These are phyloP conservation scores for Ochlodes sylvanus DNA, from an alignment of 2,888 invertebrate species.

Conservation along the genomic window DNA sequence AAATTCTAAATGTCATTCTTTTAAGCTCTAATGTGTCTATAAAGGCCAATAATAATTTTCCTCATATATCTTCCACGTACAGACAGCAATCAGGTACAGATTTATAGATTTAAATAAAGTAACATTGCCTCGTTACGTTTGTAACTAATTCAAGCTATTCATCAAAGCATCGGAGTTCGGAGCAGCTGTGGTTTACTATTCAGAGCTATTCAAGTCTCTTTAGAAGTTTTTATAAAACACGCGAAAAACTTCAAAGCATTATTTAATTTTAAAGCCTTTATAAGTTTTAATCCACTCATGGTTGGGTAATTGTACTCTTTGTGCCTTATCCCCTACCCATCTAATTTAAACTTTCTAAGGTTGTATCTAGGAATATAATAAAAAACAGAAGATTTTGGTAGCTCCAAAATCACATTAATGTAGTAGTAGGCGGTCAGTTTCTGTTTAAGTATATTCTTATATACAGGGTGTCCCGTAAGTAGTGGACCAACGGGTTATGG, in stretches of 20 bases:
- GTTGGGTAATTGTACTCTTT: background rate
- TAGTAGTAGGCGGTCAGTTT: too few relatives aligned
- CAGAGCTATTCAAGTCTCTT: conserved; percentile 1
- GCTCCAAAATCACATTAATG: too few relatives aligned
- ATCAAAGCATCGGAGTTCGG: background rate
- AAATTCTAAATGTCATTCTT: too few relatives aligned
- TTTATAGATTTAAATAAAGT: background rate
- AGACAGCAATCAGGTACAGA: too few relatives aligned
- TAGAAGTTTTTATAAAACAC: background rate
- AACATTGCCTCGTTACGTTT: background rate
- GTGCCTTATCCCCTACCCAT: background rate
- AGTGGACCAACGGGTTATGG: too few relatives aligned
- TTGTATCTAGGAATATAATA: background rate
- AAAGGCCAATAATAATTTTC: too few relatives aligned
- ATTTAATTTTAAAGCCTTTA: background rate
- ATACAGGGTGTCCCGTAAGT: too few relatives aligned
- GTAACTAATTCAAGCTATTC: conserved; percentile 1
- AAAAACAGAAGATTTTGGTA: too few relatives aligned
- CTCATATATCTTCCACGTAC: too few relatives aligned
- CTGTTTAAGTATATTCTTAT: too few relatives aligned
- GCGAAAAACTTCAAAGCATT: conserved; percentile 6
- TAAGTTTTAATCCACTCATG: background rate
- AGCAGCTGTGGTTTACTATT: conserved; percentile 5
- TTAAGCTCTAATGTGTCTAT: too few relatives aligned
- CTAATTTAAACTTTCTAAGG: too few relatives aligned